These are phyloP conservation scores for Xyliphius kryptos DNA, from an alignment of 2,113 vertebrate genomes.

Conservation along the genomic window DNA sequence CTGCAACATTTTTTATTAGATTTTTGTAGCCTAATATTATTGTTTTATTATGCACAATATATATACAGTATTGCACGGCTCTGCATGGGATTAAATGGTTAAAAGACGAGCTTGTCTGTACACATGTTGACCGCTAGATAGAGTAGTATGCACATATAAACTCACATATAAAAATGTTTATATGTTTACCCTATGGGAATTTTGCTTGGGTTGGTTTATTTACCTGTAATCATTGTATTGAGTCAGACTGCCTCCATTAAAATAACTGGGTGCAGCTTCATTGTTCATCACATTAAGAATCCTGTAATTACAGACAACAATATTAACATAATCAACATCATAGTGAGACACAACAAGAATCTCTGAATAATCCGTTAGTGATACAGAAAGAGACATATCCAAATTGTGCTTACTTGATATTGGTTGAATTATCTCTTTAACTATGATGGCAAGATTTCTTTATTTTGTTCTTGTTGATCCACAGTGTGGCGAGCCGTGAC, in stretches of 20 bases:
- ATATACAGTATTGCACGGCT: too few species aligned
- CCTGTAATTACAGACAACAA: constrained; percentile 36
- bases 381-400: neutral
- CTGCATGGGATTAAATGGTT: too few species aligned
- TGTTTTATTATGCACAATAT: too few species aligned
- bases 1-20: too few species aligned
- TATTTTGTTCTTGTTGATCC: constrained; percentile 72
- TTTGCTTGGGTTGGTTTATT: constrained; percentile 12
- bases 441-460: constrained; percentile 63
- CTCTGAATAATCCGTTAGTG: neutral
- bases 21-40: too few species aligned
- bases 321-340: neutral
- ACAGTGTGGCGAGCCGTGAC: constrained; percentile 58
- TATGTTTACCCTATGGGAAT: too few species aligned
- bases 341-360: neutral
- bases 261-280: constrained; percentile 69
- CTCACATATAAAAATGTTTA: too few species aligned
- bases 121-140: too few species aligned
- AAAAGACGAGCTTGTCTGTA: too few species aligned
- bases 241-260: constrained; percentile 64
- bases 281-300: constrained; percentile 75
- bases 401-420: constrained; percentile 54
- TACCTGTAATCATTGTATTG: constrained; percentile 69
- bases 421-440: constrained; percentile 68
- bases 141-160: too few species aligned